These are phyloP conservation scores for Protobothrops flavoviridis DNA, from an alignment of 2,113 vertebrate genomes.

Conservation along the genomic window DNA sequence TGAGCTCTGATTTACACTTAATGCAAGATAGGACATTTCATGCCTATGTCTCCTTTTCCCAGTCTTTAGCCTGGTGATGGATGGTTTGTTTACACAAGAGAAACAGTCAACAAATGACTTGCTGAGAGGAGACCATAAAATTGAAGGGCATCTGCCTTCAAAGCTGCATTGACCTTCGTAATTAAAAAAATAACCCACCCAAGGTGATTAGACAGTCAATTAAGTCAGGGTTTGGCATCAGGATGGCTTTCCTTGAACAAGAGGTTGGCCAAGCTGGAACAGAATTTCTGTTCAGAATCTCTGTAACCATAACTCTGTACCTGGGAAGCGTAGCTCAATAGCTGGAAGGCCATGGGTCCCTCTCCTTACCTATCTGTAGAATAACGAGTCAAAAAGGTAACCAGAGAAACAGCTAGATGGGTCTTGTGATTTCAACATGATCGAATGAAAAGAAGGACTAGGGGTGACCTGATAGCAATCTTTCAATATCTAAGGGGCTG, in stretches of 20 bases:
- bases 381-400: neutral
- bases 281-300: neutral
- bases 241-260: neutral
- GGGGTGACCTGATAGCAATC: neutral
- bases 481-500: neutral
- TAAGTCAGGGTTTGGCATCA: constrained; percentile 37
- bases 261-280: neutral
- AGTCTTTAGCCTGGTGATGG: neutral
- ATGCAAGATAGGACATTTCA: neutral
- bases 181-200: constrained; percentile 4
- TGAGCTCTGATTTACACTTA: neutral
- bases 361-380: neutral
- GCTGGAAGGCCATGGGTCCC: neutral
- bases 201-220: constrained; percentile 47
- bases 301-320: neutral
- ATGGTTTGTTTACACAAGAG: constrained; percentile 25
- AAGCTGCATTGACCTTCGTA: constrained; percentile 40
- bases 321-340: neutral
- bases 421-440: neutral
- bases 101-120: constrained; percentile 5
- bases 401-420: neutral
- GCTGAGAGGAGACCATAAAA: neutral
- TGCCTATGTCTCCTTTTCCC: neutral
- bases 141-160: constrained; percentile 2
- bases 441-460: neutral